Percentiles rank a stretch among this genome's conserved stretches.
These are phyloP conservation scores for Hyperopisus bebe DNA, from an alignment of 2,113 vertebrate species.

Conservation along the genomic window DNA sequence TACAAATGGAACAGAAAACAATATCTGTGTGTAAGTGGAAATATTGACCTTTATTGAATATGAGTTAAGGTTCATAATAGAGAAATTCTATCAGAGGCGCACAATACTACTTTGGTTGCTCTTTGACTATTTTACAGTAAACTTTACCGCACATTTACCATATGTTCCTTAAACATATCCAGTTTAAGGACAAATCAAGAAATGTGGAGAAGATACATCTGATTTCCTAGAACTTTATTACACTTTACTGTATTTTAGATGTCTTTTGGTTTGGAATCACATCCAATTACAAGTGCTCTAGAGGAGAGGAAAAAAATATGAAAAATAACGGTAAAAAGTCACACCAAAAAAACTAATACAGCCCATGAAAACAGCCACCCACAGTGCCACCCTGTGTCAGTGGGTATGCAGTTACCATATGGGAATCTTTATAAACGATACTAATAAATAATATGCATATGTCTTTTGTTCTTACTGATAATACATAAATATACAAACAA, in stretches of 20 bases:
- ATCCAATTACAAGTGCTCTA: slow-evolving; percentile 55
- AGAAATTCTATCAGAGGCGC: not conserved
- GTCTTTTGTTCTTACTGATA: slow-evolving; percentile 37
- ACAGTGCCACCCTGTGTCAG: slow-evolving; percentile 14
- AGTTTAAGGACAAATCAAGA: not conserved
- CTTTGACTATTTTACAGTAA: not conserved
- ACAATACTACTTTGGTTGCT: not conserved
- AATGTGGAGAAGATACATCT: slow-evolving; percentile 21
- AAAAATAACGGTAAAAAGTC: slow-evolving; percentile 49
- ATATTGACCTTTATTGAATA: not conserved
- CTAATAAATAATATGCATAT: slow-evolving; percentile 33
- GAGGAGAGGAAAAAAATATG: slow-evolving; percentile 50
- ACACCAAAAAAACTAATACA: slow-evolving; percentile 23
- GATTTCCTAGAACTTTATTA: slow-evolving; percentile 53
- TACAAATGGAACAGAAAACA: not conserved
- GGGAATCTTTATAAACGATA: slow-evolving; percentile 42
- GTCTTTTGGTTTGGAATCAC: slow-evolving; percentile 50
- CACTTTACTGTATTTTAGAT: slow-evolving; percentile 59
- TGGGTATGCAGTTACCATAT: slow-evolving; percentile 18
- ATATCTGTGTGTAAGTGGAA: not conserved
- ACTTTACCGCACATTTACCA: not conserved
- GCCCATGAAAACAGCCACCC: not conserved
- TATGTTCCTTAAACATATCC: not conserved
- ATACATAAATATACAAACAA: slow-evolving; percentile 43
- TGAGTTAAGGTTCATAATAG: not conserved